These are phyloP conservation scores for Alauda arvensis DNA, from an alignment of 2,797 vertebrate genomes.

Conservation along the genomic window DNA sequence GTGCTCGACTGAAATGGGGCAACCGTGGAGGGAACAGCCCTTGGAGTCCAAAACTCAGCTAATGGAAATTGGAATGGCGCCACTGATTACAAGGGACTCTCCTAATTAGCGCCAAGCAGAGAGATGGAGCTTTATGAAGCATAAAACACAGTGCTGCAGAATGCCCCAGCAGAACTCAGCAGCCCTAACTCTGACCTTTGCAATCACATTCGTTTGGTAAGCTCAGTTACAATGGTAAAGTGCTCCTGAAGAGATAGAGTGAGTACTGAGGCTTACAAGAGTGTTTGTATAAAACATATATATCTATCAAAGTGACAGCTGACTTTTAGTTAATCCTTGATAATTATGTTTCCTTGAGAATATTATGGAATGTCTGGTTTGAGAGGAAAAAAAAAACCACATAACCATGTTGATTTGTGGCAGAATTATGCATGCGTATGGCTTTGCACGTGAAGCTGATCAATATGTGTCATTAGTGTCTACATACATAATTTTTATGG, in stretches of 20 bases:
- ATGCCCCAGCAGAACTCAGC: neutral
- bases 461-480: constrained; percentile 52
- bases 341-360: constrained; percentile 22
- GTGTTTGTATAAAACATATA: neutral
- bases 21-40: neutral
- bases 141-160: neutral
- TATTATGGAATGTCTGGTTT: constrained; percentile 6
- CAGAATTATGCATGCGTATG: constrained; percentile 15
- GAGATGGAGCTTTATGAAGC: neutral
- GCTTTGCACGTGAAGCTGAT: constrained; percentile 21
- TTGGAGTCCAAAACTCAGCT: constrained; percentile 3
- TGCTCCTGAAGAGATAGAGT: neutral
- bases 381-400: neutral
- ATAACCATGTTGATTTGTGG: constrained; percentile 28
- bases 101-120: constrained; percentile 18
- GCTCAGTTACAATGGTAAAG: neutral
- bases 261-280: neutral
- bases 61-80: neutral
- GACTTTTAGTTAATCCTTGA: constrained; percentile 21
- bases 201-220: neutral
- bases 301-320: neutral
- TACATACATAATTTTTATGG: constrained; percentile 58
- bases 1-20: neutral
- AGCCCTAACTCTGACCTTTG: constrained; percentile 14
- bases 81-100: constrained; percentile 25